Conservation (phyloP, 2,888 invertebrate genomes). For the Aproaerema taeniolella region DNA sequence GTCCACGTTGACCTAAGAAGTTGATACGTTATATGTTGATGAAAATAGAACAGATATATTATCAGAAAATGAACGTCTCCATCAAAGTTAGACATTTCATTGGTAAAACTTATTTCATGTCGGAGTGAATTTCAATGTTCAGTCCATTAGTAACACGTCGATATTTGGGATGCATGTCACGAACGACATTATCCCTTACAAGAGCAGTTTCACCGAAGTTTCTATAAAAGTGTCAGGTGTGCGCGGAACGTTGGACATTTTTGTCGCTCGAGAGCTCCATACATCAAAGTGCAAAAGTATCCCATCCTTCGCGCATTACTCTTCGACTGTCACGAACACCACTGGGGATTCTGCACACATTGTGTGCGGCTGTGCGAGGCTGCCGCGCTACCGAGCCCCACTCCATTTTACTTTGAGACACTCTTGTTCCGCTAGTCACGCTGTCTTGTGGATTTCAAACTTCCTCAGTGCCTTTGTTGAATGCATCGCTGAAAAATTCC, state of each 20-base stretch:
- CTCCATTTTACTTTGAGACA: conserved; percentile 22
- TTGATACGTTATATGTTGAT: background rate
- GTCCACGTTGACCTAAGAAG: background rate
- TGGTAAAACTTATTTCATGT: too few relatives aligned
- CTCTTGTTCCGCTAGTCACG: conserved; percentile 8
- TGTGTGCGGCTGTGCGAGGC: too few relatives aligned
- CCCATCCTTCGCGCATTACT: conserved; percentile 46
- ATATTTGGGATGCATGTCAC: background rate
- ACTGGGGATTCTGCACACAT: conserved; percentile 23
- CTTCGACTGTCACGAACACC: conserved; percentile 44
- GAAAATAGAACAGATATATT: background rate
- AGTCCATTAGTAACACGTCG: too few relatives aligned
- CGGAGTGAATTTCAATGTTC: too few relatives aligned
- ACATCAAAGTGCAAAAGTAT: conserved; percentile 62
- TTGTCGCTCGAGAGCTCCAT: conserved; percentile 33
- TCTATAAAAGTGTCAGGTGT: conserved; percentile 17
- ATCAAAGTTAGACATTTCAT: too few relatives aligned
- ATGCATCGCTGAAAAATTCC: conserved; percentile 9
- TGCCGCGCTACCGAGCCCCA: conserved; percentile 3
- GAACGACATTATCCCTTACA: background rate
- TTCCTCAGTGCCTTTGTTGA: conserved; percentile 3
- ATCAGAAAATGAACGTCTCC: too few relatives aligned
- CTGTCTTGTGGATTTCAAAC: conserved; percentile 11
- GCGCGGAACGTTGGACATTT: conserved; percentile 24
- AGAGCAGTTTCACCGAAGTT: conserved; percentile 4